Evolutionary conservation across 1,140 invertebrate genomes (phyloP).

Genomic region (Drosophila tristis): DNA sequence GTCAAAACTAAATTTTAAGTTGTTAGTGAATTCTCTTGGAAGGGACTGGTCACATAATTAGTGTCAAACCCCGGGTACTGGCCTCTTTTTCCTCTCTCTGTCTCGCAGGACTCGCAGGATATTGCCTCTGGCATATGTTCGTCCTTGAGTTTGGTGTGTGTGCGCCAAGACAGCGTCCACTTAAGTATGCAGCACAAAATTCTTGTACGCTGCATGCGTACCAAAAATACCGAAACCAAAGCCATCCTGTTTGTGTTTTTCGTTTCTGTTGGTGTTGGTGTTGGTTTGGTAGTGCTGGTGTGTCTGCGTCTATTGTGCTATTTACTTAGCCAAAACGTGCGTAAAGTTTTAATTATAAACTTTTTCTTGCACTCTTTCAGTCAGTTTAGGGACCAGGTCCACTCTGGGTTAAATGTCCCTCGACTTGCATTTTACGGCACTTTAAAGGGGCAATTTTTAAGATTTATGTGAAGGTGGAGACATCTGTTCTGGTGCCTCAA

Average conservation of each 20-base stretch:
- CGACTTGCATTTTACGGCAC: conserved; percentile 52
- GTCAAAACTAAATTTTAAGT: conserved; percentile 1
- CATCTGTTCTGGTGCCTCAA: conserved; percentile 39
- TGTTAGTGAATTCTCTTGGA: neutral
- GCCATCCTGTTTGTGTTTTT: conserved; percentile 35
- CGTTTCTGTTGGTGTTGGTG: neutral
- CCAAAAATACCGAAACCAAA: conserved; percentile 56
- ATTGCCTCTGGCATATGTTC: conserved; percentile 31
- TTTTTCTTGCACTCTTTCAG: conserved; percentile 59
- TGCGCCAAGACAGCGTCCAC: conserved; percentile 42
- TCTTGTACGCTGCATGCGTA: conserved; percentile 65
- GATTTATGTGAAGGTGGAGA: conserved; percentile 46
- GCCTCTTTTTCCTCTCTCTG: neutral
- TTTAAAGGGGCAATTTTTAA: conserved; percentile 59
- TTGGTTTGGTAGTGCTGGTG: conserved; percentile 29
- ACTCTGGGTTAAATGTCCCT: conserved; percentile 2
- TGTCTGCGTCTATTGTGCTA: conserved; percentile 45
- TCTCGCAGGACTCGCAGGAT: neutral
- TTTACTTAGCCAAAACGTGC: conserved; percentile 80
- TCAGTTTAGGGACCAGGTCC: neutral
- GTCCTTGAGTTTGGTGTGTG: neutral
- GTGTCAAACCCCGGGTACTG: conserved; percentile 34
- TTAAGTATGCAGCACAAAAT: conserved; percentile 79
- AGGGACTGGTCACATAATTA: conserved; percentile 49
- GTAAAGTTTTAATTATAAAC: conserved; percentile 80